Evolutionary conservation across 2,113 vertebrate species (phyloP).

Genomic region (Girardinichthys multiradiatus): DNA sequence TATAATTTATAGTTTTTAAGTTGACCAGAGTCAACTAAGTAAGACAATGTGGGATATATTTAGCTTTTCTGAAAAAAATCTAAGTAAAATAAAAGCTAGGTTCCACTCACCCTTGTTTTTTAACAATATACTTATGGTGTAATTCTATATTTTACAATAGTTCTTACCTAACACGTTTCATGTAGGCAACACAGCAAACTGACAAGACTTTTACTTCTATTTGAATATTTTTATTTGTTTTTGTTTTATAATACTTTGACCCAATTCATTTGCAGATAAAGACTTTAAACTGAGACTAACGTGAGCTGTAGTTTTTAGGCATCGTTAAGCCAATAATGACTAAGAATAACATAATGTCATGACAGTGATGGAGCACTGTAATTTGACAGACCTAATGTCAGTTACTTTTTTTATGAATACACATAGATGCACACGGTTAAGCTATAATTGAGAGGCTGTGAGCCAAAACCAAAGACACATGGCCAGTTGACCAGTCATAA

Average conservation of each 20-base stretch:
- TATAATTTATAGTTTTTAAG: background rate
- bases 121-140: background rate
- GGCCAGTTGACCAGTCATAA: background rate
- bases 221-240: too few species aligned
- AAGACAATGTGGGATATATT: background rate
- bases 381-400: background rate
- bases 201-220: background rate
- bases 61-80: background rate
- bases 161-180: background rate
- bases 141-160: too few species aligned
- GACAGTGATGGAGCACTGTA: background rate
- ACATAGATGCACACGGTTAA: background rate
- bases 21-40: background rate
- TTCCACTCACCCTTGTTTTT: background rate
- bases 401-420: background rate
- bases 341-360: background rate
- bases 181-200: background rate
- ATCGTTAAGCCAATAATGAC: background rate
- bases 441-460: background rate
- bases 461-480: background rate
- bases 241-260: background rate
- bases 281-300: background rate
- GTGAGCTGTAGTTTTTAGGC: background rate
- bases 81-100: background rate
- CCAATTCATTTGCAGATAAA: background rate